Evolutionary conservation across 2,113 vertebrate species (phyloP).

Genomic region (Prunella himalayana): DNA sequence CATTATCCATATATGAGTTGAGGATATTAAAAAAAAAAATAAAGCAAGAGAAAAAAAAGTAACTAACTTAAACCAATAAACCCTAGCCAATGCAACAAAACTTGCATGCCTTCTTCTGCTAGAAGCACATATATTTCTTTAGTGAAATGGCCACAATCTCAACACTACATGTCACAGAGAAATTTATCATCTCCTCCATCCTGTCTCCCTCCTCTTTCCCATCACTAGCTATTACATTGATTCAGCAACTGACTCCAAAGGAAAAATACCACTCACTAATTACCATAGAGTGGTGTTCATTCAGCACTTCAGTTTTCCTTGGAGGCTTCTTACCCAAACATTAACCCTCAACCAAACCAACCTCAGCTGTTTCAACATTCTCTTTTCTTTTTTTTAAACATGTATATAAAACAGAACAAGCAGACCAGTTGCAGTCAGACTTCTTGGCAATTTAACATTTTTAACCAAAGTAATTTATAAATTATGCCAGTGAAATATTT

Average conservation of each 20-base stretch:
- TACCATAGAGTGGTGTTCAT: constrained; percentile 57
- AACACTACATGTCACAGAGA: neutral
- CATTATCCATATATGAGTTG: neutral
- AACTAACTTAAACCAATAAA: neutral
- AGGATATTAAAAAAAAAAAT: neutral
- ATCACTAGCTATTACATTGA: constrained; percentile 1
- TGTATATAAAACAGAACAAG: neutral
- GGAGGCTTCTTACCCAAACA: constrained; percentile 60
- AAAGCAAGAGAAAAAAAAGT: neutral
- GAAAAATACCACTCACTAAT: constrained; percentile 50
- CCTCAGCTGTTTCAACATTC: constrained; percentile 66
- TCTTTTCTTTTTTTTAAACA: neutral
- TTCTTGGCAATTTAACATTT: constrained; percentile 49
- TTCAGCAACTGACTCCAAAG: constrained; percentile 29
- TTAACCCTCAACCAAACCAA: constrained; percentile 56
- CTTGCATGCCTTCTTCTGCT: neutral
- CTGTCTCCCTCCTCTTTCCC: neutral
- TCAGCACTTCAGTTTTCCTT: constrained; percentile 63
- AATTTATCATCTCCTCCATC: neutral
- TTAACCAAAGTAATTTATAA: constrained; percentile 57
- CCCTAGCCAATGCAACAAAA: neutral
- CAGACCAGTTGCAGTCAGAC: constrained; percentile 26
- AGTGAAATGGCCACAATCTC: neutral
- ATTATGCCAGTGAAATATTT: constrained; percentile 53
- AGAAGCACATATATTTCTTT: neutral